phyloP scores from a whole-genome alignment of 92 coral and sea anemone genomes.

The Metridium senile region DNA sequence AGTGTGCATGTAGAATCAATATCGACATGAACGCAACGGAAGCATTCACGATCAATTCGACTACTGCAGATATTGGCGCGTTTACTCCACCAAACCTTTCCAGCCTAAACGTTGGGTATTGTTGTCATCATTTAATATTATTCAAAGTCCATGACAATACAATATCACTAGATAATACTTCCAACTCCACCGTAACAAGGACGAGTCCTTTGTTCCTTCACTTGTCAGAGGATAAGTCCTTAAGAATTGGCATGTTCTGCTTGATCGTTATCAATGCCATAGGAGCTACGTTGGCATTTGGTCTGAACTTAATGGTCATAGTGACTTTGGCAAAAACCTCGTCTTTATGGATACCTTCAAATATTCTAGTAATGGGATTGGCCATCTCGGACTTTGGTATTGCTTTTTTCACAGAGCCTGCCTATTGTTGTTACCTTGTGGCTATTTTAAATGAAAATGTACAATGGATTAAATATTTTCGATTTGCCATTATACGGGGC shows the following conservation, averaged over 20 bases:
- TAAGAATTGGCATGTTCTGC: neutral
- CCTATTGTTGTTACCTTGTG: neutral
- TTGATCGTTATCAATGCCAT: neutral
- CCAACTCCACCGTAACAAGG: neutral
- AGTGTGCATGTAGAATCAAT: too few species aligned
- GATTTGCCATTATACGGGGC: neutral
- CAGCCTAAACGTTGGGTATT: too few species aligned
- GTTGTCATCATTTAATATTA: too few species aligned
- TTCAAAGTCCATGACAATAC: too few species aligned
- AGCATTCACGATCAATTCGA: too few species aligned
- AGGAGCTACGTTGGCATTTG: neutral
- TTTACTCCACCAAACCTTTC: too few species aligned
- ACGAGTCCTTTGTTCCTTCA: neutral
- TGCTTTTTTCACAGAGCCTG: neutral
- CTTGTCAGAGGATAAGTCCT: neutral
- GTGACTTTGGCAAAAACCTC: neutral
- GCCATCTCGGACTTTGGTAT: neutral
- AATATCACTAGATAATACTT: too few species aligned
- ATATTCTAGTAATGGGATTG: neutral
- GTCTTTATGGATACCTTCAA: neutral
- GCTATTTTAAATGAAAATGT: neutral
- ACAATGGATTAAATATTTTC: neutral
- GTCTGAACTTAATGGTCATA: neutral
- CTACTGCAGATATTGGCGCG: too few species aligned
- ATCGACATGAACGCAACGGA: too few species aligned